Evolutionary conservation across 64 coral and sea anemone genomes (phyloP), one percentile per base, ranked within the genome.

Genomic region (Orbicella faveolata): DNA sequence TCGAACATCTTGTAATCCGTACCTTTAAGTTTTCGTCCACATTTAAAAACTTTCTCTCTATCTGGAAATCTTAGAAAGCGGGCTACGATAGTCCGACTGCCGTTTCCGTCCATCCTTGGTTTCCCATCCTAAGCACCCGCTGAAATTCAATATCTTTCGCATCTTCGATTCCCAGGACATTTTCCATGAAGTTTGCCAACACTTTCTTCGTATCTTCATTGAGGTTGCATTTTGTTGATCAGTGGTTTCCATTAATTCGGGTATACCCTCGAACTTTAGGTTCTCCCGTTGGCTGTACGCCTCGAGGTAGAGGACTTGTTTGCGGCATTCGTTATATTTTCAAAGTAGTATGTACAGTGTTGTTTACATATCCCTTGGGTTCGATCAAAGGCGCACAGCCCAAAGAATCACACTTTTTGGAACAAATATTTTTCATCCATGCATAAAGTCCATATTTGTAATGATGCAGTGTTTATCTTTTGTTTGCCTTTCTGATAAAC

Each of bases 1-100:
- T 74, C 72, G 72, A 74, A 74, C 72, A 74, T 74, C 72, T 34
- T 74, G 72, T 25, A 74, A 74, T 74, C 7, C 11, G 72, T 74
- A 25, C 72, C 72, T 74, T 74, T 74, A 10, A 74, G 72, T 74
- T 75, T 75, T 2, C 33, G 73, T 25, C 2, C 33, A 8, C 10
- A 8, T 25, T 75, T 75, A 25, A 75, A 35, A 3, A 75, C 33
- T 1, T 7, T 15, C 30, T 57, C 54, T 57, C 13, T 57, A 57
- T 57, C 54, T 10, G 54, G 9, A 14, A 11, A 57, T 4, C 54
- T 57, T 14, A 57, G 54, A 14, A 57, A 57, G 13, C 54, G 54
- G 8, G 54, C 54, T 11, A 75, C 34, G 14, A 75, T 75, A 26
- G 73, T 75, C 14, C 33, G 73, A 25, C 73, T 25, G 25, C 73